These are phyloP conservation scores for Perizoma flavofasciatum DNA, from an alignment of 2,888 invertebrate genomes.

Conservation along the genomic window DNA sequence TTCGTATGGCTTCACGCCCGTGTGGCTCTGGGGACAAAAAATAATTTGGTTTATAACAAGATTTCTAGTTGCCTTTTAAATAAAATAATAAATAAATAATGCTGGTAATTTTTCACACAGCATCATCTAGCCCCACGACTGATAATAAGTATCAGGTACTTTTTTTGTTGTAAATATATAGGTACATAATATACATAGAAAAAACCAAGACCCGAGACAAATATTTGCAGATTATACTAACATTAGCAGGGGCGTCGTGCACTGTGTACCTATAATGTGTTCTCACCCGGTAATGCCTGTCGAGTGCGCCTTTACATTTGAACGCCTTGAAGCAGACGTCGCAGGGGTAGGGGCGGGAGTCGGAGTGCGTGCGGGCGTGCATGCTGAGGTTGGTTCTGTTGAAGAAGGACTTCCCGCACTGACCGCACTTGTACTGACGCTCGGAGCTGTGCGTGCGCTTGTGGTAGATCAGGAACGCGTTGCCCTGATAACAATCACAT, in stretches of 20 bases:
- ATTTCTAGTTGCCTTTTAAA: too few relatives aligned
- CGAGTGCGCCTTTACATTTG: constrained; percentile 71
- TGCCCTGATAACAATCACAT: constrained; percentile 50
- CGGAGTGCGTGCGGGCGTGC: constrained; percentile 73
- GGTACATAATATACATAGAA: too few relatives aligned
- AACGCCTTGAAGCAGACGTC: constrained; percentile 67
- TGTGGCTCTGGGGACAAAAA: constrained; percentile 44
- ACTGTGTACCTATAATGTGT: too few relatives aligned
- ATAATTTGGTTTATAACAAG: too few relatives aligned
- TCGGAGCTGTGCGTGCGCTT: constrained; percentile 69
- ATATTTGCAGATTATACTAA: too few relatives aligned
- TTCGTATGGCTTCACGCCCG: constrained; percentile 64
- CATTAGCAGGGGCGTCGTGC: too few relatives aligned
- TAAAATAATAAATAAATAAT: too few relatives aligned
- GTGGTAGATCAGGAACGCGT: constrained; percentile 72
- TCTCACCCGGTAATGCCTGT: constrained; percentile 65
- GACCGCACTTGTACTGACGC: constrained; percentile 60
- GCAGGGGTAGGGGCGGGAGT: constrained; percentile 66
- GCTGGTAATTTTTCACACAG: too few relatives aligned
- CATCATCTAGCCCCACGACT: too few relatives aligned
- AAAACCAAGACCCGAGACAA: too few relatives aligned
- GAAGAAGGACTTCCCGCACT: constrained; percentile 71
- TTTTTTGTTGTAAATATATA: too few relatives aligned
- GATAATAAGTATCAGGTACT: too few relatives aligned
- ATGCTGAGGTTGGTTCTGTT: constrained; percentile 70